Percentiles rank a stretch among this genome's conserved stretches.
Evolutionary conservation across 2,113 vertebrate genomes (phyloP).

Genomic region (Myotis yumanensis): DNA sequence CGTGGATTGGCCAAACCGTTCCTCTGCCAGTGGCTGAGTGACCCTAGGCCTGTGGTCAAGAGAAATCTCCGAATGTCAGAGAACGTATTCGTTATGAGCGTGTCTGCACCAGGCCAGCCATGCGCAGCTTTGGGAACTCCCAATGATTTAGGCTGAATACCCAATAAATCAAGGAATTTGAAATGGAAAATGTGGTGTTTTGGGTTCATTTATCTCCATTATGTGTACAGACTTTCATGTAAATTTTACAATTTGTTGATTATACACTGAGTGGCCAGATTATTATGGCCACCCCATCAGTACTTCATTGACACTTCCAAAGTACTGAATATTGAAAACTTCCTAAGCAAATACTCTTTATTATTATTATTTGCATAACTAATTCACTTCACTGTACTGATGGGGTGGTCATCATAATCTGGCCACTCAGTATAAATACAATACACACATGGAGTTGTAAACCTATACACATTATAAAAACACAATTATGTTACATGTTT

Average conservation of each 20-base stretch:
- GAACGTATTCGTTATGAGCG: not conserved
- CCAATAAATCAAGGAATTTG: conserved; percentile 24
- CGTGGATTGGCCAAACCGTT: not conserved
- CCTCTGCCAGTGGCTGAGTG: not conserved
- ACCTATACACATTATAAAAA: not conserved
- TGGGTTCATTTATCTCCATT: not conserved
- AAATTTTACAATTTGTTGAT: not conserved
- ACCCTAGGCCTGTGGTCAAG: not conserved
- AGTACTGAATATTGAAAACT: too few species aligned
- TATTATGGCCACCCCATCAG: too few species aligned
- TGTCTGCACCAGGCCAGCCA: not conserved
- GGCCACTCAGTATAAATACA: not conserved
- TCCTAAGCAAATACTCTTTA: too few species aligned
- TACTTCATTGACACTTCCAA: too few species aligned
- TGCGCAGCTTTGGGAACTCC: not conserved
- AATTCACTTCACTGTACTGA: too few species aligned
- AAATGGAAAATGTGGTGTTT: not conserved
- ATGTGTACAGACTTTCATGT: not conserved
- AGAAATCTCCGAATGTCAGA: not conserved
- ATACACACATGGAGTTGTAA: not conserved
- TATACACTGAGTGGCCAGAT: not conserved
- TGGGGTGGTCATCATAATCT: too few species aligned
- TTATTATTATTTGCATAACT: too few species aligned
- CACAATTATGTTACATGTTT: not conserved
- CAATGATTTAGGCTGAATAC: not conserved